Conservation (phyloP, 2,113 vertebrate species). For the Gallinago jamesoni region DNA sequence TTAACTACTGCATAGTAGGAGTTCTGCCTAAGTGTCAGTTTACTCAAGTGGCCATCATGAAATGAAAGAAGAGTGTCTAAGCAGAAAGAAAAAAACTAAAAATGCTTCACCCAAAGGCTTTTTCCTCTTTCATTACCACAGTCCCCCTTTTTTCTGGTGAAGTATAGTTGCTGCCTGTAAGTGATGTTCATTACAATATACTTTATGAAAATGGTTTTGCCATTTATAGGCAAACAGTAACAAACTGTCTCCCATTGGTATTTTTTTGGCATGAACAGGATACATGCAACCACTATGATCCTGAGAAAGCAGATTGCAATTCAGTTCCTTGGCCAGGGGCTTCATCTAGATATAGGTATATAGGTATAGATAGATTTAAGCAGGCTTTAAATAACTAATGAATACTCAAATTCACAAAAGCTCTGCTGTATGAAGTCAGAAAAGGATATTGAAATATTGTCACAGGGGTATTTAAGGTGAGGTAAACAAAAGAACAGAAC, state of each 20-base stretch:
- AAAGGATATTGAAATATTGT: not conserved
- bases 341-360: not conserved
- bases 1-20: not conserved
- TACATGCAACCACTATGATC: not conserved
- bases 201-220: not conserved
- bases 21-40: not conserved
- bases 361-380: not conserved
- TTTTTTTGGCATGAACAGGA: not conserved
- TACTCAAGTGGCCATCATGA: not conserved
- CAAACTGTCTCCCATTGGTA: not conserved
- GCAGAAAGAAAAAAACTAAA: not conserved
- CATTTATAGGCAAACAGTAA: not conserved
- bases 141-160: not conserved
- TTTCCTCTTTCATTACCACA: not conserved
- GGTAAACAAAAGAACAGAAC: not conserved
- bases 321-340: not conserved
- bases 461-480: not conserved
- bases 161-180: not conserved
- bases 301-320: not conserved
- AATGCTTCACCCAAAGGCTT: not conserved
- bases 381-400: not conserved
- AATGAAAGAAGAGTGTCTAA: not conserved
- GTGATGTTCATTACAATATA: not conserved
- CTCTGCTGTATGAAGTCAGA: not conserved
- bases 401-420: not conserved